A percentile compares a stretch with the other conserved stretches of the same genome.
Evolutionary conservation across 2,113 vertebrate species (phyloP).

Genomic region (Labeo catla): DNA sequence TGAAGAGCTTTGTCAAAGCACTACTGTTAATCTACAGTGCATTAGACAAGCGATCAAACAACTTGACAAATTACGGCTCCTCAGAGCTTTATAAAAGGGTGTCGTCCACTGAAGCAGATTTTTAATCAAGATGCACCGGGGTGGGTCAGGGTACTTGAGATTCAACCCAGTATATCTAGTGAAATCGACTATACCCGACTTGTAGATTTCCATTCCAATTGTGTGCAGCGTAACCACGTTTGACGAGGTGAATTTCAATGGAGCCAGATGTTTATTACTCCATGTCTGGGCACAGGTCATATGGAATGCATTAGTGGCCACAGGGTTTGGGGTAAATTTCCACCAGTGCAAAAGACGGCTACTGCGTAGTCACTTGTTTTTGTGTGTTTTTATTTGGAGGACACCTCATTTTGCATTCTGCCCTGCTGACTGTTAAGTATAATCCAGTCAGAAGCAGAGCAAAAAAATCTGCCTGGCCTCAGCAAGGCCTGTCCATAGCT

Average conservation of each 20-base stretch:
- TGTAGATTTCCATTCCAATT: slow-evolving; percentile 9
- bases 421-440: slow-evolving; percentile 62
- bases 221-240: slow-evolving; percentile 11
- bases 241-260: slow-evolving; percentile 40
- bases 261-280: slow-evolving; percentile 42
- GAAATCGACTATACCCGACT: not conserved
- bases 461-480: slow-evolving; percentile 57
- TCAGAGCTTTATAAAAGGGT: not conserved
- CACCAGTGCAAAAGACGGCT: not conserved
- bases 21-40: slow-evolving; percentile 37
- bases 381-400: not conserved
- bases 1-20: slow-evolving; percentile 28
- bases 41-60: slow-evolving; percentile 24
- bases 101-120: not conserved
- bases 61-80: not conserved
- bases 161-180: not conserved
- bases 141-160: not conserved
- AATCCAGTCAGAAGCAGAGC: slow-evolving; percentile 60
- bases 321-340: slow-evolving; percentile 5
- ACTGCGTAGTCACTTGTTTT: not conserved
- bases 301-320: slow-evolving; percentile 23
- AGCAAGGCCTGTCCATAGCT: slow-evolving; percentile 55
- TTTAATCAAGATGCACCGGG: slow-evolving; percentile 24
- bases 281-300: slow-evolving; percentile 34
- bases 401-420: slow-evolving; percentile 27